A percentile compares a stretch with the other conserved stretches of the same genome.
Conservation (phyloP, 23 tunicate genomes). For the Aplidium turbinatum region DNA sequence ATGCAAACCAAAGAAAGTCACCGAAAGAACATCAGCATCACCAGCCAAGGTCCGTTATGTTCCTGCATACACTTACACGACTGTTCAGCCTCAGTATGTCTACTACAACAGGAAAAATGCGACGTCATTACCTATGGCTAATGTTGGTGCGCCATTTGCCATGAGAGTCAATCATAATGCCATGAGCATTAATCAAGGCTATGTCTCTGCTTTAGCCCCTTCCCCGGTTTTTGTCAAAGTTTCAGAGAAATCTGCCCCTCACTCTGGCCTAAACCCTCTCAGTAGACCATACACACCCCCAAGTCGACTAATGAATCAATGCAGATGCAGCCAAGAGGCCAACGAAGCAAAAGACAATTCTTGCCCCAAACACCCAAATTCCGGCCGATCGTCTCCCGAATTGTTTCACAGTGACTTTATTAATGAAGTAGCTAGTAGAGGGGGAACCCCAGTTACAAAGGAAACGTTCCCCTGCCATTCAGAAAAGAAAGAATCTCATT, state of each 20-base stretch:
- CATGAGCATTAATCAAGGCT: constrained; percentile 6
- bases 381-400: constrained; percentile 16
- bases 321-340: constrained; percentile 3
- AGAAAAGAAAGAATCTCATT: neutral
- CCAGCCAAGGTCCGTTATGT: constrained; percentile 39
- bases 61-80: constrained; percentile 29
- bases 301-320: constrained; percentile 9
- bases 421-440: constrained; percentile 25
- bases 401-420: constrained; percentile 11
- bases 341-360: no score
- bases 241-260: neutral
- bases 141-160: constrained; percentile 5
- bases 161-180: constrained; percentile 18
- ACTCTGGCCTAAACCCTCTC: constrained; percentile 46
- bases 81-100: neutral
- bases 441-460: neutral
- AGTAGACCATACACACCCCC: constrained; percentile 62
- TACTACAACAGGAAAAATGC: constrained; percentile 3
- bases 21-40: neutral
- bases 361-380: neutral
- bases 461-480: neutral
- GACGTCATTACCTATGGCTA: neutral
- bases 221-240: neutral
- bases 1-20: constrained; percentile 11
- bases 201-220: constrained; percentile 42